A percentile compares a stretch with the other conserved stretches of the same genome.
Evolutionary conservation across 2,888 invertebrate species (phyloP).

Genomic region (Meghimatium bilineatum): DNA sequence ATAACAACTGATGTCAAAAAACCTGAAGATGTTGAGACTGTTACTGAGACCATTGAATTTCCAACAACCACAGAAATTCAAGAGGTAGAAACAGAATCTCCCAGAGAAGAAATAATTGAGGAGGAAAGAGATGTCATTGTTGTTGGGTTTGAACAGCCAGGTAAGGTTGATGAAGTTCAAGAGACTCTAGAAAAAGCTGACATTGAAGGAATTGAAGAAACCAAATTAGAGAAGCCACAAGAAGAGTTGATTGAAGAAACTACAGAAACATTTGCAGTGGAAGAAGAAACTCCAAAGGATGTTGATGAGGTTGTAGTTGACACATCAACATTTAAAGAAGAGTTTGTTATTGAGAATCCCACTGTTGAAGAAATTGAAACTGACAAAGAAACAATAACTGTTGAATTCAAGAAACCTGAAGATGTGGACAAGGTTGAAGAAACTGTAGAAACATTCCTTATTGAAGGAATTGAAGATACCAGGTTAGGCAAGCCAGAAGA

Average conservation of each 20-base stretch:
- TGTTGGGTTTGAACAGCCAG: too few relatives aligned
- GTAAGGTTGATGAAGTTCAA: conserved; percentile 41
- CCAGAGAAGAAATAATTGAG: too few relatives aligned
- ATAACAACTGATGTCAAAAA: too few relatives aligned
- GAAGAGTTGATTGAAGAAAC: conserved; percentile 28
- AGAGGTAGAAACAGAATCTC: too few relatives aligned
- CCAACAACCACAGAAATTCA: too few relatives aligned
- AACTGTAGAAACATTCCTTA: conserved; percentile 45
- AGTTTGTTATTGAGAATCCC: conserved; percentile 30
- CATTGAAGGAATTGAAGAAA: conserved; percentile 39
- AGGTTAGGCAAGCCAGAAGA: conserved; percentile 48
- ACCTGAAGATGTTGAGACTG: too few relatives aligned
- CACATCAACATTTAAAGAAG: conserved; percentile 48
- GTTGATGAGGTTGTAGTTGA: conserved; percentile 40
- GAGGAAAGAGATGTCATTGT: too few relatives aligned
- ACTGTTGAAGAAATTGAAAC: conserved; percentile 7
- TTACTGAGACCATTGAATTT: too few relatives aligned
- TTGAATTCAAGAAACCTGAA: conserved; percentile 50
- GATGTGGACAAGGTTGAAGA: conserved; percentile 50
- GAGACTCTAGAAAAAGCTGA: conserved; percentile 5
- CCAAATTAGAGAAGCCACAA: not conserved
- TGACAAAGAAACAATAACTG: conserved; percentile 51
- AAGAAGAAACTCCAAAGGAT: conserved; percentile 46
- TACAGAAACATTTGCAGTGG: conserved; percentile 52
- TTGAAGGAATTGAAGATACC: conserved; percentile 54